phyloP scores from a whole-genome alignment of 2,113 vertebrate genomes.

The Aphelocoma coerulescens region DNA sequence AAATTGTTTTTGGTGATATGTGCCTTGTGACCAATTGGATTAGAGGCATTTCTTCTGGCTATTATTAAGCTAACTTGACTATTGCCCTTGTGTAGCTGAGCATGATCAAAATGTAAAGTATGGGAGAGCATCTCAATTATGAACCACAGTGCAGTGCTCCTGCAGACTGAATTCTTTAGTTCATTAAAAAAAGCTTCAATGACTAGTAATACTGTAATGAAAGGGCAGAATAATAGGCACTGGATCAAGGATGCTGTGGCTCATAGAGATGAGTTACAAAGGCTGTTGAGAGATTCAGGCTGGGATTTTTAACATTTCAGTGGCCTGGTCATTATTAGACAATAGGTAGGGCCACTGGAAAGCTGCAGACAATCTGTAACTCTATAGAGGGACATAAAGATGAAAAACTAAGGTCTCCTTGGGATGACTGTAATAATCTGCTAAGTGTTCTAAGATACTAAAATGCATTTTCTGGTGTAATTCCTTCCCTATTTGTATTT shows the following conservation, averaged over 20 bases:
- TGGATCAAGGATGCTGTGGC: not conserved
- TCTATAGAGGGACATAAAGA: not conserved
- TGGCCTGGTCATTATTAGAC: not conserved
- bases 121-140: constrained; percentile 49
- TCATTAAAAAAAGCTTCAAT: constrained; percentile 8
- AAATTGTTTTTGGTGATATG: constrained; percentile 73
- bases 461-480: not conserved
- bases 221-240: constrained; percentile 22
- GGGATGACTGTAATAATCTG: not conserved
- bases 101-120: constrained; percentile 69
- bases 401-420: not conserved
- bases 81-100: constrained; percentile 56
- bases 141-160: not conserved
- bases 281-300: not conserved
- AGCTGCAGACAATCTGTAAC: not conserved
- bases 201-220: constrained; percentile 30
- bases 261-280: not conserved
- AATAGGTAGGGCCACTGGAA: not conserved
- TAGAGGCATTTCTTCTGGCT: constrained; percentile 72
- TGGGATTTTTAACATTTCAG: not conserved
- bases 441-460: not conserved
- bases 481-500: not conserved
- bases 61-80: constrained; percentile 69
- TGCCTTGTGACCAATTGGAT: constrained; percentile 73
- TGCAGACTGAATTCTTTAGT: constrained; percentile 29